Conservation (phyloP, 2,797 vertebrate genomes). For the Champsocephalus esox region DNA sequence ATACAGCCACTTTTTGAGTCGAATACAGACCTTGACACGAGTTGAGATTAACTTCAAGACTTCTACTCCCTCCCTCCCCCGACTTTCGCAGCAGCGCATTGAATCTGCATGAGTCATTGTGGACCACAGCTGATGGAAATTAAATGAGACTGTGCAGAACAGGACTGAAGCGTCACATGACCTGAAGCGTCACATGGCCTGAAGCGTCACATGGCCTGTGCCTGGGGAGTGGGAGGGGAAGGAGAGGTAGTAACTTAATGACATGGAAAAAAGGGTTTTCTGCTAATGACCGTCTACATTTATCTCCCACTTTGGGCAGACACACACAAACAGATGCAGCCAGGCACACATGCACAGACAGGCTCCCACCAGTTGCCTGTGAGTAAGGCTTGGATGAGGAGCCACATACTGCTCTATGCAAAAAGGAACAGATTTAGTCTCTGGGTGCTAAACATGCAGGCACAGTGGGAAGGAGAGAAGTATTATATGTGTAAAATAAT, state of each 20-base stretch:
- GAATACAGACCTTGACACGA: conserved; percentile 17
- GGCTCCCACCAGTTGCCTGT: conserved; percentile 29
- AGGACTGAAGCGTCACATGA: conserved; percentile 26
- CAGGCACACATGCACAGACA: conserved; percentile 15
- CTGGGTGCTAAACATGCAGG: conserved; percentile 39
- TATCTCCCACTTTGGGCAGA: conserved; percentile 56
- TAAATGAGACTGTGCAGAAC: conserved; percentile 53
- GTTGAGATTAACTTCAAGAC: conserved; percentile 31
- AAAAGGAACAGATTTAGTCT: conserved; percentile 54
- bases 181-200: conserved; percentile 30
- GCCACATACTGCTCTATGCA: conserved; percentile 30
- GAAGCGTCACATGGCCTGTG: conserved; percentile 27
- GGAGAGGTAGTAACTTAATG: conserved; percentile 52
- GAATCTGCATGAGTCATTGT: conserved; percentile 63
- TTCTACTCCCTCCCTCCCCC: conserved; percentile 4
- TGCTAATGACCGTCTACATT: conserved; percentile 74
- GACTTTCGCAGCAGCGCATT: conserved; percentile 11
- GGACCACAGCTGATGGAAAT: conserved; percentile 56
- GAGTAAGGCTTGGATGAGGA: conserved; percentile 19
- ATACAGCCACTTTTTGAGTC: background rate
- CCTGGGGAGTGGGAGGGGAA: background rate
- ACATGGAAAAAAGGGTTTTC: conserved; percentile 64
- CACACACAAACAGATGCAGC: conserved; percentile 28
- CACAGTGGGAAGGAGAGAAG: conserved; percentile 3
- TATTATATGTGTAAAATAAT: conserved; percentile 27